Percentiles rank a stretch among this genome's conserved stretches.
phyloP scores from a whole-genome alignment of 1,140 invertebrate genomes.

The Microvelia longipes region DNA sequence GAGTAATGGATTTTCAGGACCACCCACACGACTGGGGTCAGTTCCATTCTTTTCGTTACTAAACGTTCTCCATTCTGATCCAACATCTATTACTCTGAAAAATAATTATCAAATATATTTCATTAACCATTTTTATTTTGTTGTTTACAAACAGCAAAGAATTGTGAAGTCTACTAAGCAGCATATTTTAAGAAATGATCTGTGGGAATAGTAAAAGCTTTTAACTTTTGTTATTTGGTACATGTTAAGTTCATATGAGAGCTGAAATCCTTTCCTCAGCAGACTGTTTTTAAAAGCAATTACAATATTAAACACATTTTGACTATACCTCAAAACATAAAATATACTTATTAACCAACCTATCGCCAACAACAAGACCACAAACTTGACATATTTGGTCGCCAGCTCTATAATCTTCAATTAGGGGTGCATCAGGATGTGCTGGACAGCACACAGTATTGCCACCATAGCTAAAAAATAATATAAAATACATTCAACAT shows the following conservation, averaged over 20 bases:
- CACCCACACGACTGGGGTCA: slow-evolving; percentile 97
- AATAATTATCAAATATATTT: background rate
- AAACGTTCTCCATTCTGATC: slow-evolving; percentile 99
- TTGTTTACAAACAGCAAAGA: no score
- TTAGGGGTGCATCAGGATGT: slow-evolving; percentile 87
- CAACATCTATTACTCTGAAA: slow-evolving; percentile 94
- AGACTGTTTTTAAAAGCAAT: no score
- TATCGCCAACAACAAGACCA: slow-evolving; percentile 95
- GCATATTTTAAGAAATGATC: no score
- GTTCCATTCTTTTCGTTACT: slow-evolving; percentile 93
- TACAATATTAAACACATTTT: no score
- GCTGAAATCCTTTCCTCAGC: no score
- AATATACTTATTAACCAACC: no score
- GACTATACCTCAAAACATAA: no score
- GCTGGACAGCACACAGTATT: slow-evolving; percentile 76
- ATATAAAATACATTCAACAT: background rate
- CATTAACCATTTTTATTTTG: no score
- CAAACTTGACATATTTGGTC: slow-evolving; percentile 99
- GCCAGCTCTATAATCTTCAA: slow-evolving; percentile 96
- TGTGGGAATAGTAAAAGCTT: no score
- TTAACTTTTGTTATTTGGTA: no score
- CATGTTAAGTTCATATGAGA: no score
- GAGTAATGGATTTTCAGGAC: slow-evolving; percentile 85
- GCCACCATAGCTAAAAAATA: slow-evolving; percentile 39
- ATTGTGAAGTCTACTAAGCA: no score